Evolutionary conservation across 2,797 vertebrate genomes (phyloP), one percentile per base, ranked within the genome.

Genomic region (Cuniculus paca): DNA sequence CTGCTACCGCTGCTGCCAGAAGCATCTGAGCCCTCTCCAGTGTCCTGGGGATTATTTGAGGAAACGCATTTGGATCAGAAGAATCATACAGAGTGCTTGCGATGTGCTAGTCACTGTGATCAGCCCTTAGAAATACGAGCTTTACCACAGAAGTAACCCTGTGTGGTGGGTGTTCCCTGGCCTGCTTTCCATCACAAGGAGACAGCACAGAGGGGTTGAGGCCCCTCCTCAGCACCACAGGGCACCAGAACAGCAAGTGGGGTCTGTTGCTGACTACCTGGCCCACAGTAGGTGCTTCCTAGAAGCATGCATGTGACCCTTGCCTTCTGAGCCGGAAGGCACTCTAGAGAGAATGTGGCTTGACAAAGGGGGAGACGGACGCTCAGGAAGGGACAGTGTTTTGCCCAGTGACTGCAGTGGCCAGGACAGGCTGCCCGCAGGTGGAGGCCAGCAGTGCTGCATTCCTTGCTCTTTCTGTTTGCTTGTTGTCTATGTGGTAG

Each of bases 91-190:
- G 10, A 52, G 54, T 26, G 3, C 56, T 90, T 45, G 79, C 60
- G 70, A 60, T 39, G 19, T 78, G 56, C 31, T 1, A 77, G 77
- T 65, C 34, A 16, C 56, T 5, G 14, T 42, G 52, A 39, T n/a
- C 65, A 14, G 54, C 58, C 5, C 28, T 90, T 22, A n/a, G 77
- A 63, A 39, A 6, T 12, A 52, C 12, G 4, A 58, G 28, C 28
- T 61, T 19, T 11, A 56, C 78, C 79, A 42, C 77, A 17, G 50
- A 79, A 77, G 68, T 42, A 78, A 12, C 26, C 28, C 45, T 5
- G 3, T 1, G 77, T 48, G 31, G 26, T 5, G 24, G 56, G 77
- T 17, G 3, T 28, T 14, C 0, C 77, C 16, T 22, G 0, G 0
- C 19, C 12, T 16, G 68, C 52, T 60, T 88, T 61, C 9, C 14